Conservation (phyloP, 2,113 vertebrate species). For the Malurus cyaneus region DNA sequence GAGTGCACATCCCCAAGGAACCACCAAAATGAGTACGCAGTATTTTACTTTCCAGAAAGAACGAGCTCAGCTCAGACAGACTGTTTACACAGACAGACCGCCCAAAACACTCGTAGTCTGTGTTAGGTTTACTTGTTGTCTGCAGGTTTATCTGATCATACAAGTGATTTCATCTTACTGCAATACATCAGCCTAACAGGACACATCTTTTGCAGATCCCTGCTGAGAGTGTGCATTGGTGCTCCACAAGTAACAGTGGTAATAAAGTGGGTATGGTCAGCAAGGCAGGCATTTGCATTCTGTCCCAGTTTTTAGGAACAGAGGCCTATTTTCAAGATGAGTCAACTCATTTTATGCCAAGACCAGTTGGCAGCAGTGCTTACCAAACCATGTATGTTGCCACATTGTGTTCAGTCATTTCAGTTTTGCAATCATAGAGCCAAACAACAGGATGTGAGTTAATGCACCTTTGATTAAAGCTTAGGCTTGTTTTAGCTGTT, state of each 20-base stretch:
- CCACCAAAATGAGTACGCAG: background rate
- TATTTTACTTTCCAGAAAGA: conserved; percentile 18
- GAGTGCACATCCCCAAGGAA: background rate
- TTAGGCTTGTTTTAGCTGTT: background rate
- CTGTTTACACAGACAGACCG: background rate
- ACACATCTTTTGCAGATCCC: background rate
- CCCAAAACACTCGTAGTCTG: background rate
- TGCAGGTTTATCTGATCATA: background rate
- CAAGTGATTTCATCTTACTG: background rate
- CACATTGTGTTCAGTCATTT: conserved; percentile 46
- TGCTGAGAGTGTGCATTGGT: background rate
- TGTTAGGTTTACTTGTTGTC: background rate
- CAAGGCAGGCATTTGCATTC: conserved; percentile 10
- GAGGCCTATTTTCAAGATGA: conserved; percentile 53
- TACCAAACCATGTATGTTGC: conserved; percentile 22
- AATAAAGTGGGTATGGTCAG: background rate
- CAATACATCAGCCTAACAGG: background rate
- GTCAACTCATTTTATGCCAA: conserved; percentile 52
- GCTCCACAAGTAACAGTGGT: background rate
- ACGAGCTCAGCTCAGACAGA: background rate
- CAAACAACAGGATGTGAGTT: conserved; percentile 61
- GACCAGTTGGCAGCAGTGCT: conserved; percentile 39
- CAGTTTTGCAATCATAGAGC: conserved; percentile 34
- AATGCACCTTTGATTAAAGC: conserved; percentile 42
- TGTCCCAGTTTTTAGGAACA: conserved; percentile 21